Evolutionary conservation across 2,888 invertebrate genomes (phyloP).

Genomic region (Flabesymbios commensalis): DNA sequence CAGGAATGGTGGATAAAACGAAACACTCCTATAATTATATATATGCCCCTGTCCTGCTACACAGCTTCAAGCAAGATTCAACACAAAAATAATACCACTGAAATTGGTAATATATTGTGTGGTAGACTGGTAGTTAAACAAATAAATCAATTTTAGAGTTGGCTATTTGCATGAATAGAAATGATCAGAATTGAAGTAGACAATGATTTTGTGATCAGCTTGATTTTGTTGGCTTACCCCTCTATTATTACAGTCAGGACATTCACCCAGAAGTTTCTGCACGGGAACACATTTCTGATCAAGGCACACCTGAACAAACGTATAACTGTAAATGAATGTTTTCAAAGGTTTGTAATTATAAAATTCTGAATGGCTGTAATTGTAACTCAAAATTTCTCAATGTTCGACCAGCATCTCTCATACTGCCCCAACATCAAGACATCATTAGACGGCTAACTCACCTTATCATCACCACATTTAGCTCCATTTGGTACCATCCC

Average conservation of each 20-base stretch:
- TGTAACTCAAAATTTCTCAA: neutral
- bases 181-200: too few species aligned
- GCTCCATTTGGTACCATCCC: constrained; percentile 95
- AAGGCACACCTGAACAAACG: constrained; percentile 79
- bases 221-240: constrained; percentile 42
- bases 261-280: constrained; percentile 66
- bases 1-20: too few species aligned
- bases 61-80: too few species aligned
- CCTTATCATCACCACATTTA: constrained; percentile 82
- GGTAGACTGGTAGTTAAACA: too few species aligned
- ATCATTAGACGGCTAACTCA: constrained; percentile 50
- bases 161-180: too few species aligned
- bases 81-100: too few species aligned
- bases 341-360: neutral
- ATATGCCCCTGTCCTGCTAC: too few species aligned
- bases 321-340: constrained; percentile 1
- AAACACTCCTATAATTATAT: too few species aligned
- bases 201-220: neutral
- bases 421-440: too few species aligned
- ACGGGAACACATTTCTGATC: constrained; percentile 84
- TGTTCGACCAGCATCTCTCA: too few species aligned
- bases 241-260: constrained; percentile 50
- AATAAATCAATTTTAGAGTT: too few species aligned
- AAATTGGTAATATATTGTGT: too few species aligned
- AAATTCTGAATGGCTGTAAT: neutral